These are phyloP conservation scores for Penaeus vannamei DNA, from an alignment of 1,140 invertebrate genomes.

Conservation along the genomic window DNA sequence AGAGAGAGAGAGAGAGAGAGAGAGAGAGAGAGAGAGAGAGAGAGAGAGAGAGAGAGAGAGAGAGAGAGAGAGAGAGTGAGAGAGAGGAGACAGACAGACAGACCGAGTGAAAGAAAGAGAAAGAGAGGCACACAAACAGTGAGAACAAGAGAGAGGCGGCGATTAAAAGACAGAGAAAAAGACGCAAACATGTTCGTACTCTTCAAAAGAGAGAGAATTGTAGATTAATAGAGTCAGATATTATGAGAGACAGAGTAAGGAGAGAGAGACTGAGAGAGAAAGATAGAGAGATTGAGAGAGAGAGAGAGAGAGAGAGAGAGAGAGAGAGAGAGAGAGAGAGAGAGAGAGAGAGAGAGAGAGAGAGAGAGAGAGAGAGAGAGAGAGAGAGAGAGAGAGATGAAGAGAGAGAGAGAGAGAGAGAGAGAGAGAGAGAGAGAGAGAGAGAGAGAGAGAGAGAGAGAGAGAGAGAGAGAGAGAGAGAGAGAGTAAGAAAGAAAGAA, in stretches of 20 bases:
- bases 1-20: not conserved
- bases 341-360: not conserved
- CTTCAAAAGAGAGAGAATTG: not conserved
- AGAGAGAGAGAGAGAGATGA: too few species aligned
- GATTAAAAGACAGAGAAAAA: not conserved
- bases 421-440: not conserved
- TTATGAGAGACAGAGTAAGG: not conserved
- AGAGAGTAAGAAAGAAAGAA: not conserved
- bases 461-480: not conserved
- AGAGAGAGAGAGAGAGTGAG: too few species aligned
- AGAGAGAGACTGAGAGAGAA: not conserved
- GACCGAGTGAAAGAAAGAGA: too few species aligned
- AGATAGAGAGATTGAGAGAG: not conserved
- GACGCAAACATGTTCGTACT: too few species aligned
- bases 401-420: not conserved
- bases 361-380: not conserved
- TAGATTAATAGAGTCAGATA: not conserved
- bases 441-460: slow-evolving; percentile 4
- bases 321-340: slow-evolving; percentile 13
- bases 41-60: too few species aligned
- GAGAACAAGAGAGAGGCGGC: not conserved
- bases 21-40: not conserved
- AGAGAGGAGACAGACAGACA: too few species aligned
- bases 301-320: not conserved
- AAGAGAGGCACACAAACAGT: too few species aligned